Conservation (phyloP, 2,888 invertebrate genomes). For the Elysia crispata region DNA sequence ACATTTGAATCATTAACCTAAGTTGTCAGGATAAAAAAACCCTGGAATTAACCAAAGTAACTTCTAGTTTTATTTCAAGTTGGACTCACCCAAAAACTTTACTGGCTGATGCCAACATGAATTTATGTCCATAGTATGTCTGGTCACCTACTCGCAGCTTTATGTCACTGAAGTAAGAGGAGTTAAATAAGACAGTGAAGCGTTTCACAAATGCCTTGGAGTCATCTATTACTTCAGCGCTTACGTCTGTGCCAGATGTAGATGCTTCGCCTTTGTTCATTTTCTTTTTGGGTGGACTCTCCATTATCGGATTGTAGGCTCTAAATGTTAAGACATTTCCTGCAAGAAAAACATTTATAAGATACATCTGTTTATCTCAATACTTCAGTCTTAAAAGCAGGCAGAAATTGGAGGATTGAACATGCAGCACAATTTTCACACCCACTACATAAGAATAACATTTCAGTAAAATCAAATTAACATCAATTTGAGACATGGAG, state of each 20-base stretch:
- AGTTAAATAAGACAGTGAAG: constrained; percentile 62
- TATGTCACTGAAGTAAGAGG: constrained; percentile 65
- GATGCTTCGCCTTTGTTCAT: constrained; percentile 48
- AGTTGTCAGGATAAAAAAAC: too few relatives aligned
- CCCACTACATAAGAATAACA: too few relatives aligned
- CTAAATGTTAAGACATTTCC: constrained; percentile 47
- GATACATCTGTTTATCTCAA: too few relatives aligned
- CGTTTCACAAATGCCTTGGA: constrained; percentile 60
- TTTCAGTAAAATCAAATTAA: too few relatives aligned
- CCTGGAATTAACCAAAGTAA: too few relatives aligned
- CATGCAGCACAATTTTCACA: too few relatives aligned
- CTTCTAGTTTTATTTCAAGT: too few relatives aligned
- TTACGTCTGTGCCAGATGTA: background rate
- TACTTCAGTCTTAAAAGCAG: too few relatives aligned
- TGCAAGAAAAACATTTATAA: background rate
- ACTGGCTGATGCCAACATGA: constrained; percentile 68
- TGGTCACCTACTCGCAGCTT: constrained; percentile 63
- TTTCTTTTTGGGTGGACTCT: constrained; percentile 46
- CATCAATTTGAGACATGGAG: too few relatives aligned
- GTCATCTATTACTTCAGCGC: constrained; percentile 55
- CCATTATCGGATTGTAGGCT: constrained; percentile 30
- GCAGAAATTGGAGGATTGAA: too few relatives aligned
- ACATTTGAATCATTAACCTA: too few relatives aligned
- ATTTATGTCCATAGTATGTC: constrained; percentile 66
- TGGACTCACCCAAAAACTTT: constrained; percentile 72